A percentile compares a stretch with the other conserved stretches of the same genome.
These are phyloP conservation scores for Tridacna crocea DNA, from an alignment of 2,888 invertebrate species.

Conservation along the genomic window DNA sequence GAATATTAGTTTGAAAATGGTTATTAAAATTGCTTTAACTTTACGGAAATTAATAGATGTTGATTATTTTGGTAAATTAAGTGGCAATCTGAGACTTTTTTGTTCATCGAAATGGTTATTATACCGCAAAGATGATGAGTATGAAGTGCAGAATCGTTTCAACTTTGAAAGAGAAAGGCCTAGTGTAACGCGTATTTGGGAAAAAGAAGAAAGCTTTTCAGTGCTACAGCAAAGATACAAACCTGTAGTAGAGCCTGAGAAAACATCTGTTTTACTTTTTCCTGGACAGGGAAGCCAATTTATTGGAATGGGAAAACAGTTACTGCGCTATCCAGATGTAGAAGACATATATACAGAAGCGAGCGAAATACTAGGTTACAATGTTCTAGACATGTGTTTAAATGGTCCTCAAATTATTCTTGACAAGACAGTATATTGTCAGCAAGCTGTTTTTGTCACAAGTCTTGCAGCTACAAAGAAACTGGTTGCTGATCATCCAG, in stretches of 20 bases:
- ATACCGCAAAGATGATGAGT: neutral
- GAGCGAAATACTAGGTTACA: conserved; percentile 92
- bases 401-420: conserved; percentile 92
- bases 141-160: too few species aligned
- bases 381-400: conserved; percentile 92
- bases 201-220: neutral
- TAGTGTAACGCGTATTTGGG: too few species aligned
- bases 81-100: neutral
- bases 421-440: conserved; percentile 91
- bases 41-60: too few species aligned
- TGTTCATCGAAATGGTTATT: neutral
- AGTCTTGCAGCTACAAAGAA: conserved; percentile 96
- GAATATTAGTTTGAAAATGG: too few species aligned
- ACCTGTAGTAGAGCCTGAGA: conserved; percentile 79
- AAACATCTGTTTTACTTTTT: conserved; percentile 89
- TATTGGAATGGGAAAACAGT: conserved; percentile 94
- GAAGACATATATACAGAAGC: conserved; percentile 93
- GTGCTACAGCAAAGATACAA: conserved; percentile 59
- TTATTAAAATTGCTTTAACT: too few species aligned
- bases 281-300: conserved; percentile 96
- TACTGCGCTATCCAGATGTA: conserved; percentile 88
- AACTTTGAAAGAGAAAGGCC: too few species aligned
- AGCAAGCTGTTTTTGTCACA: conserved; percentile 94
- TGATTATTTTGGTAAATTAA: too few species aligned
- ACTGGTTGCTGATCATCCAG: conserved; percentile 91